Conservation (phyloP, 2,113 vertebrate species). For the Rattus rattus region DNA sequence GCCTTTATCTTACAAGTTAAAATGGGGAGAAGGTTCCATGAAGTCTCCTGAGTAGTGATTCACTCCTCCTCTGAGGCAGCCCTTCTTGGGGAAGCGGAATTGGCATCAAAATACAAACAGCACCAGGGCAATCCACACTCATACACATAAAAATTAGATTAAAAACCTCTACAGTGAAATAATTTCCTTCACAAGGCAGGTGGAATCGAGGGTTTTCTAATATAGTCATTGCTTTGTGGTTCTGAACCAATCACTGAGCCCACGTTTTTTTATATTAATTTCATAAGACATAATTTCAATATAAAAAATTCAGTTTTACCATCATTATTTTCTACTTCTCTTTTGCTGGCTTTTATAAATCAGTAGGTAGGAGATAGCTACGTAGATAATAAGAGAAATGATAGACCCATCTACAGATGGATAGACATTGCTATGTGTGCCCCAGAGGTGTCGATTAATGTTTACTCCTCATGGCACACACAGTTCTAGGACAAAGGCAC, state of each 20-base stretch:
- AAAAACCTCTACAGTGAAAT: background rate
- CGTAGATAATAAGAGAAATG: background rate
- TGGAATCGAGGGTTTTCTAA: background rate
- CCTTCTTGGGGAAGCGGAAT: no score
- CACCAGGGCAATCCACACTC: no score
- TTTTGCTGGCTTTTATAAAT: background rate
- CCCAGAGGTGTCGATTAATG: background rate
- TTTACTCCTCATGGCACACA: background rate
- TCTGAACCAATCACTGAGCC: no score
- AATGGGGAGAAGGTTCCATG: no score
- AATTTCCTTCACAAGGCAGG: background rate
- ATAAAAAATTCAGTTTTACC: background rate
- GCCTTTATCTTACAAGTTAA: no score
- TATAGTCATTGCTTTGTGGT: background rate
- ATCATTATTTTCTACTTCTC: background rate
- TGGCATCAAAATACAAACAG: no score
- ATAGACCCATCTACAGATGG: background rate
- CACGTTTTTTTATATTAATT: background rate
- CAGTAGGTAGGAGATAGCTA: background rate
- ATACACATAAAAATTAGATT: background rate
- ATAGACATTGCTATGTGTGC: background rate
- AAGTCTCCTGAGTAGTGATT: no score
- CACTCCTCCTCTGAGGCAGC: no score
- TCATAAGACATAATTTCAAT: background rate
- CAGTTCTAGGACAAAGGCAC: background rate